Conservation (phyloP, 2,888 invertebrate genomes). For the Drosophila colorata region DNA sequence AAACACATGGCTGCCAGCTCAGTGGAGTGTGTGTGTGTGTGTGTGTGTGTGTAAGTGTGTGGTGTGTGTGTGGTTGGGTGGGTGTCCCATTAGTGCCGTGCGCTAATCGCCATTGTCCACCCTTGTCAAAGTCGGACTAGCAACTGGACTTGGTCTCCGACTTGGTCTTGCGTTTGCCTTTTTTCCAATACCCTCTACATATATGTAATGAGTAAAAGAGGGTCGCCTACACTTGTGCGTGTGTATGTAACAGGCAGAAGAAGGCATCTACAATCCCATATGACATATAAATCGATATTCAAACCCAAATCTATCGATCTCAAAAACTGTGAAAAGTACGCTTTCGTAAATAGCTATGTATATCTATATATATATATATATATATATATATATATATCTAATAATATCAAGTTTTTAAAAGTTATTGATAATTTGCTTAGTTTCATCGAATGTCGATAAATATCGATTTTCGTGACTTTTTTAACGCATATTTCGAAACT, state of each 20-base stretch:
- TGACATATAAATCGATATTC: too few relatives aligned
- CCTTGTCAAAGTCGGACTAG: constrained; percentile 69
- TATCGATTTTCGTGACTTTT: too few relatives aligned
- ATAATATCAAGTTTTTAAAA: too few relatives aligned
- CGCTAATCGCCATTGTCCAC: constrained; percentile 81
- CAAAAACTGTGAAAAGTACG: too few relatives aligned
- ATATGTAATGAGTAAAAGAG: background rate
- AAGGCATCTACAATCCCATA: background rate
- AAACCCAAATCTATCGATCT: too few relatives aligned
- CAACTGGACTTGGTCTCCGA: constrained; percentile 31
- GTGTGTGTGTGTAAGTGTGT: constrained; percentile 3
- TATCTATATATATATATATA: too few relatives aligned
- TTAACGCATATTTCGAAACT: too few relatives aligned
- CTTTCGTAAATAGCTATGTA: too few relatives aligned
- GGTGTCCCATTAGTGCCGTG: constrained; percentile 71
- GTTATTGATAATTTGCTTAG: too few relatives aligned
- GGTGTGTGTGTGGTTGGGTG: constrained; percentile 10
- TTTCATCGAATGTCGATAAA: too few relatives aligned
- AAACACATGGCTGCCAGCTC: constrained; percentile 70
- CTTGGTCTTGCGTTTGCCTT: constrained; percentile 6
- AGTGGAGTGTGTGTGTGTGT: constrained; percentile 9
- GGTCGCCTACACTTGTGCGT: background rate
- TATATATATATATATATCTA: too few relatives aligned
- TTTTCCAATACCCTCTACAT: background rate
- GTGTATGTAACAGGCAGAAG: background rate